Evolutionary conservation across 1,140 invertebrate genomes (phyloP).

Genomic region (Scaptomyza pallida): DNA sequence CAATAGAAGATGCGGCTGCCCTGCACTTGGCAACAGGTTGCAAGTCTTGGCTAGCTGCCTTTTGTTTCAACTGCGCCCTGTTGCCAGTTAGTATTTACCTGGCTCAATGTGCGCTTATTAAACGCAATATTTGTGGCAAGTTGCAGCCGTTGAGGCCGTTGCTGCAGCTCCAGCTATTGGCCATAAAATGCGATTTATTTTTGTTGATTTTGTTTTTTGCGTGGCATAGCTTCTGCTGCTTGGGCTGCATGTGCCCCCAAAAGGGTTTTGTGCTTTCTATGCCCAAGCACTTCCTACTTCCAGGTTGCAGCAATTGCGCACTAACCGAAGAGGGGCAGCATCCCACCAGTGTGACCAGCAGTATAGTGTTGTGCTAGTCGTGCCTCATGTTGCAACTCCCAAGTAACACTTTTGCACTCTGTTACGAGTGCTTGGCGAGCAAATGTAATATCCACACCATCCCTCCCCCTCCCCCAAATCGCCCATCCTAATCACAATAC

Average conservation of each 20-base stretch:
- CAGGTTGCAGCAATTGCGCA: constrained; percentile 51
- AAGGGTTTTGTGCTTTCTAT: constrained; percentile 56
- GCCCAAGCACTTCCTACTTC: constrained; percentile 72
- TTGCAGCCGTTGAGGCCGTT: constrained; percentile 33
- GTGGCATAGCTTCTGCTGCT: constrained; percentile 39
- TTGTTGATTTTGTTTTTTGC: constrained; percentile 79
- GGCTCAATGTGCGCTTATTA: constrained; percentile 74
- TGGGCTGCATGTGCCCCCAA: constrained; percentile 27
- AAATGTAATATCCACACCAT: too few relatives aligned
- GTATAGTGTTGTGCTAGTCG: constrained; percentile 8
- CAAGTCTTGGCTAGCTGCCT: constrained; percentile 47
- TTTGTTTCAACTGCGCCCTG: constrained; percentile 68
- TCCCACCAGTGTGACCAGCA: constrained; percentile 13
- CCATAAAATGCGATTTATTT: constrained; percentile 82
- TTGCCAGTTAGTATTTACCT: constrained; percentile 49
- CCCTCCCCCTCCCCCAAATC: too few relatives aligned
- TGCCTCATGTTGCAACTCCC: constrained; percentile 13
- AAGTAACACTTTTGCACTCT: constrained; percentile 65
- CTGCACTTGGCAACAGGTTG: constrained; percentile 59
- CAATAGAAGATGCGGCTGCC: constrained; percentile 72
- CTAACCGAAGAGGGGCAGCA: neutral
- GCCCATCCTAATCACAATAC: constrained; percentile 64
- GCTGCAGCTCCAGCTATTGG: constrained; percentile 25
- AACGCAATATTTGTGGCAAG: constrained; percentile 81
- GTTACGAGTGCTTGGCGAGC: constrained; percentile 36